These are phyloP conservation scores for Trilocha varians DNA, from an alignment of 2,888 invertebrate species.

Conservation along the genomic window DNA sequence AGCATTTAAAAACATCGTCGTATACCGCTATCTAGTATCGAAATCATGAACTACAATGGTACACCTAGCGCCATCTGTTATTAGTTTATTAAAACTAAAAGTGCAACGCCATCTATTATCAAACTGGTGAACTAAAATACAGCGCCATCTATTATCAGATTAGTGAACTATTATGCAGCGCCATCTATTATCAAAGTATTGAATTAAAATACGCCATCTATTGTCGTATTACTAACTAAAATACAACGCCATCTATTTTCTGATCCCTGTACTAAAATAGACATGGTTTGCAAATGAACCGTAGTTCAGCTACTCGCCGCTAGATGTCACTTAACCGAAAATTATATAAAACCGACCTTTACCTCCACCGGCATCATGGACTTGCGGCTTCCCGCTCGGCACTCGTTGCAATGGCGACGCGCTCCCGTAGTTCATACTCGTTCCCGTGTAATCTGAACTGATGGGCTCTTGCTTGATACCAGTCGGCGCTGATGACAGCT, in stretches of 20 bases:
- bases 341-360: constrained; percentile 58
- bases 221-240: neutral
- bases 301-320: constrained; percentile 6
- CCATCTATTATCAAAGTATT: constrained; percentile 28
- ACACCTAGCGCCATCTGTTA: constrained; percentile 41
- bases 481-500: constrained; percentile 82
- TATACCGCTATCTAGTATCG: constrained; percentile 4
- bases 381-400: constrained; percentile 67
- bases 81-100: constrained; percentile 8
- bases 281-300: neutral
- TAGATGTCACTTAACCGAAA: constrained; percentile 13
- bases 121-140: constrained; percentile 10
- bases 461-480: constrained; percentile 71
- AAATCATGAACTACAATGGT: constrained; percentile 8
- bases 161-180: constrained; percentile 16
- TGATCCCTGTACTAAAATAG: too few relatives aligned
- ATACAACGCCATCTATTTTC: neutral
- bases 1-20: neutral
- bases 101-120: constrained; percentile 40
- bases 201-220: constrained; percentile 9
- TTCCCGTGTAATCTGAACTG: constrained; percentile 64
- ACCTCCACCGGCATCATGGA: constrained; percentile 69
- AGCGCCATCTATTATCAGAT: constrained; percentile 34
- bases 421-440: constrained; percentile 67
- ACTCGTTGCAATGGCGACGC: constrained; percentile 68